phyloP scores from a whole-genome alignment of 2,113 vertebrate species.

The Ceyx melanurus region DNA sequence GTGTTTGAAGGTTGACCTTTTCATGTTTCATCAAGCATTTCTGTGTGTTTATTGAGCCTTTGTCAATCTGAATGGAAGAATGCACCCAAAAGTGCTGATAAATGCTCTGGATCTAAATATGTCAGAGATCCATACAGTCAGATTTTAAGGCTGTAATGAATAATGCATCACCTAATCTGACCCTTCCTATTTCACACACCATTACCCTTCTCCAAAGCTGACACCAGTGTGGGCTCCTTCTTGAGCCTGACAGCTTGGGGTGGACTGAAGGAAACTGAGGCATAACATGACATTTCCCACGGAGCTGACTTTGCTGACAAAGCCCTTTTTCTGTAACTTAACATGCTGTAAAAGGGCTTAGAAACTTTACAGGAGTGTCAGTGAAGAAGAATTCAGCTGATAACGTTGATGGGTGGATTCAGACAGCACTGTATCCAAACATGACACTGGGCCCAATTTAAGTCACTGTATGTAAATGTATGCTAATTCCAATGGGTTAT shows the following conservation, averaged over 20 bases:
- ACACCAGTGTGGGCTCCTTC: not conserved
- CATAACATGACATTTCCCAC: not conserved
- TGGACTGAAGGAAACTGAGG: not conserved
- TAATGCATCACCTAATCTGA: constrained; percentile 9
- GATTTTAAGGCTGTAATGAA: not conserved
- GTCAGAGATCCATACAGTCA: not conserved
- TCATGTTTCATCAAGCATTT: not conserved
- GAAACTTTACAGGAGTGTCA: not conserved
- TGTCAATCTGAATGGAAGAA: not conserved
- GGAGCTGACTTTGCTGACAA: not conserved
- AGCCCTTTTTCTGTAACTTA: not conserved
- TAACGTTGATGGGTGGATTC: not conserved
- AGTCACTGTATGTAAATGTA: constrained; percentile 46
- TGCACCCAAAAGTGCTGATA: not conserved
- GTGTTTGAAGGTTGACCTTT: not conserved
- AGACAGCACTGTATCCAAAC: not conserved
- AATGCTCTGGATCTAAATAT: not conserved
- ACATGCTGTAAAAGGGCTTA: not conserved
- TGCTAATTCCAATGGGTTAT: constrained; percentile 51
- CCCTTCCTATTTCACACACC: constrained; percentile 8
- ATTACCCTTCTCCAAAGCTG: not conserved
- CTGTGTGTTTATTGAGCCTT: not conserved
- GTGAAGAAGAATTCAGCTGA: not conserved
- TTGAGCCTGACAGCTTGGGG: not conserved
- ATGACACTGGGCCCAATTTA: not conserved